Conservation (phyloP, 2,888 invertebrate genomes). For the Lissonota sp. region DNA sequence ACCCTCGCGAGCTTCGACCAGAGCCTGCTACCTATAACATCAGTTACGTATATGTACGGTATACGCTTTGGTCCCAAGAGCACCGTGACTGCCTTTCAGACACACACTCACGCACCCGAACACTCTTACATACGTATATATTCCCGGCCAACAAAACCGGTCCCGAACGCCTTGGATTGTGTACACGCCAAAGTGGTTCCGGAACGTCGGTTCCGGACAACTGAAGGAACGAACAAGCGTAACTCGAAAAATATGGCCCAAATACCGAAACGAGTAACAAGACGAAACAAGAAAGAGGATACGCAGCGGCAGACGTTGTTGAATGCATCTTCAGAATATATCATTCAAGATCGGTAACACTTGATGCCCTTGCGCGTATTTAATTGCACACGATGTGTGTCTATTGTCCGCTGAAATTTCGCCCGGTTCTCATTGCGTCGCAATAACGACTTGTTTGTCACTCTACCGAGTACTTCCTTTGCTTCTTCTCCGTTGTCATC, state of each 20-base stretch:
- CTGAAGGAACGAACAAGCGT: conserved; percentile 66
- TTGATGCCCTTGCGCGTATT: background rate
- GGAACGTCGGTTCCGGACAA: conserved; percentile 72
- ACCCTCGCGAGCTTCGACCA: conserved; percentile 43
- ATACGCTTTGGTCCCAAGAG: conserved; percentile 32
- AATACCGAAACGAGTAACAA: conserved; percentile 54
- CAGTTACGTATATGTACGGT: conserved; percentile 1
- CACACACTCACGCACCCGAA: conserved; percentile 1
- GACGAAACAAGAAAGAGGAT: background rate
- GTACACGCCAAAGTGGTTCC: conserved; percentile 70
- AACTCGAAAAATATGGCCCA: conserved; percentile 61
- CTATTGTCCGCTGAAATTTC: conserved; percentile 62
- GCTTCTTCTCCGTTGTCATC: conserved; percentile 34
- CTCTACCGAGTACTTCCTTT: conserved; percentile 30
- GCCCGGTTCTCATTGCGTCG: conserved; percentile 65
- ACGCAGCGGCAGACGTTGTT: too few species aligned
- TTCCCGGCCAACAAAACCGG: too few species aligned
- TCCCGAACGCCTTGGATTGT: conserved; percentile 28
- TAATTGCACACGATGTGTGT: conserved; percentile 14
- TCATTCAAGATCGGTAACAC: too few species aligned
- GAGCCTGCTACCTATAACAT: conserved; percentile 5
- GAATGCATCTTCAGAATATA: too few species aligned
- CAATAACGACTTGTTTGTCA: conserved; percentile 66
- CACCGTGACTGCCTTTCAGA: conserved; percentile 41
- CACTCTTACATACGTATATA: conserved; percentile 3